A percentile compares a stretch with the other conserved stretches of the same genome.
Conservation (phyloP, 2,888 invertebrate genomes). For the Lepas anatifera region DNA sequence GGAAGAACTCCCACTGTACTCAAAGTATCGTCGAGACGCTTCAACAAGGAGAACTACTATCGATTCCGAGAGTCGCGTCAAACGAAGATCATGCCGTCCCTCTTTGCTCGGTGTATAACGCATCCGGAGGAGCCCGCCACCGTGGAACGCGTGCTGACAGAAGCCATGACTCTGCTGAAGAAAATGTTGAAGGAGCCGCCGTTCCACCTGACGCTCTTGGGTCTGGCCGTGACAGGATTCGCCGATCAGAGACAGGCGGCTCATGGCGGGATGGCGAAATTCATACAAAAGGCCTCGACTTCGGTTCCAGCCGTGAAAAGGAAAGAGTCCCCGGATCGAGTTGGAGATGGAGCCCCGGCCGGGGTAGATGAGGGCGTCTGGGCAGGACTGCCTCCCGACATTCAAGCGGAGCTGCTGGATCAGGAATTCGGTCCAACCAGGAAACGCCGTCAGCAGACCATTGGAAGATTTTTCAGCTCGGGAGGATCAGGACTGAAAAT, state of each 20-base stretch:
- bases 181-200: conserved; percentile 39
- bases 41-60: conserved; percentile 36
- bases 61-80: conserved; percentile 21
- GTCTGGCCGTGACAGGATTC: conserved; percentile 70
- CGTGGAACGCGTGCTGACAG: conserved; percentile 21
- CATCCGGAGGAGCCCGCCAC: conserved; percentile 37
- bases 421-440: neutral
- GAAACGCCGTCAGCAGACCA: neutral
- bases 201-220: conserved; percentile 65
- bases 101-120: conserved; percentile 43
- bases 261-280: neutral
- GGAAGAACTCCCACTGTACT: conserved; percentile 63
- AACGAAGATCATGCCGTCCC: conserved; percentile 45
- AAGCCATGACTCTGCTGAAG: conserved; percentile 27
- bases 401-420: neutral
- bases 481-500: neutral
- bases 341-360: neutral
- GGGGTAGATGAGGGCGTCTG: neutral
- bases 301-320: neutral
- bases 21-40: conserved; percentile 59
- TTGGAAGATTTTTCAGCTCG: neutral
- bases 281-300: neutral
- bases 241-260: conserved; percentile 38
- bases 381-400: neutral
- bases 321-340: neutral